Evolutionary conservation across 2,888 invertebrate genomes (phyloP).

Genomic region (Onchidella celtica): DNA sequence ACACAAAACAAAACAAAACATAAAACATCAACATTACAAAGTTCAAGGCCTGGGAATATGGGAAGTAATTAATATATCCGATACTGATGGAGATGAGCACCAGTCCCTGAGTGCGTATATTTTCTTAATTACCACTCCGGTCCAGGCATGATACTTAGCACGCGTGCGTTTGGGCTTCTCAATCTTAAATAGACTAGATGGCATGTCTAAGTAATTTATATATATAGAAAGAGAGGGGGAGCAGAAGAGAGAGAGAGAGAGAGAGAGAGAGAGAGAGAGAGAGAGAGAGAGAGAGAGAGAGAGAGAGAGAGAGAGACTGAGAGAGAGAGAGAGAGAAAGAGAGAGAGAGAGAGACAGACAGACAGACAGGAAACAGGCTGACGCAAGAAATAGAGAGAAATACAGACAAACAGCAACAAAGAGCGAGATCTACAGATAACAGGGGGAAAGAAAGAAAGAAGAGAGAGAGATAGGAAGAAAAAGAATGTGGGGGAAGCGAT

Average conservation of each 20-base stretch:
- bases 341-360: neutral
- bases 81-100: too few species aligned
- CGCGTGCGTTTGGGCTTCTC: neutral
- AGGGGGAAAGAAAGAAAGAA: neutral
- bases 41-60: too few species aligned
- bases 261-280: neutral
- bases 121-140: too few species aligned
- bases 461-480: neutral
- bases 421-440: neutral
- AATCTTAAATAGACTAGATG: neutral
- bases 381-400: neutral
- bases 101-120: too few species aligned
- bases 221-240: neutral
- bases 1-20: too few species aligned
- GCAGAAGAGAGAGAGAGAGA: neutral
- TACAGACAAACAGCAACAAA: neutral
- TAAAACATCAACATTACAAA: too few species aligned
- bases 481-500: too few species aligned
- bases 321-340: conserved; percentile 6
- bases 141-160: too few species aligned
- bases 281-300: neutral
- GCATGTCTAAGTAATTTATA: neutral
- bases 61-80: too few species aligned
- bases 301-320: neutral
- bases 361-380: neutral